Evolutionary conservation across 37 sponge, comb jelly and placozoan species (phyloP), one percentile per base, ranked within the genome.

Genomic region (Halichondria panicea): DNA sequence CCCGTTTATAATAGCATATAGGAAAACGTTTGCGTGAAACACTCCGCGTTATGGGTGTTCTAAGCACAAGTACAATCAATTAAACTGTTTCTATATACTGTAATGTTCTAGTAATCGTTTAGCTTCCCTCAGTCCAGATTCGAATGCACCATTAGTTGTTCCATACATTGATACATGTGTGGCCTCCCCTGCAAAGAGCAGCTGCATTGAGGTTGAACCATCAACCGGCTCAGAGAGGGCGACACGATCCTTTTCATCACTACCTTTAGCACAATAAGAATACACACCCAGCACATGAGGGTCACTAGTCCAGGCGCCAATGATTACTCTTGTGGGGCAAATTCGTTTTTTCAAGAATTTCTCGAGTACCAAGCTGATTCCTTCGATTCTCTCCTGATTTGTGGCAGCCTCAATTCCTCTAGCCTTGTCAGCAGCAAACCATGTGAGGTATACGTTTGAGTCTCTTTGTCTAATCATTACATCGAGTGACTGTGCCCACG

Each of bases 161-260:
- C 76, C 66, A 32, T 73, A 89, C 15, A 45, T 37, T 35, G 27
- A 60, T 0, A 28, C 5, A 40, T 73, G 66, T 1, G 90, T 89
- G 46, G 90, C 85, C 48, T 89, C 90, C 37, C 90, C 90, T 19
- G 90, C 90, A 72, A 89, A 89, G 63, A 89, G 76, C 12, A 89
- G 54, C 70, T 80, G 85, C n/a, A 75, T 60, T n/a, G 89, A 67
- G 43, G 74, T 52, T 31, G 37, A 25, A 13, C 85, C 78, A 37
- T 61, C 61, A 11, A 87, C 53, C 0, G 83, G 84, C 35, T 50
- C 35, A 15, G 78, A 42, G 13, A 88, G 52, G 38, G 13, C 52
- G 30, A 25, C 61, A 2, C 77, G 62, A 33, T 71, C 45, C n/a
- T 34, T 15, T 8, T 40, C 33, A 54, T 46, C 56, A 15, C 63